Base-by-base conservation (phyloP, 2,888 invertebrate species). In the Lymantria dispar region DNA sequence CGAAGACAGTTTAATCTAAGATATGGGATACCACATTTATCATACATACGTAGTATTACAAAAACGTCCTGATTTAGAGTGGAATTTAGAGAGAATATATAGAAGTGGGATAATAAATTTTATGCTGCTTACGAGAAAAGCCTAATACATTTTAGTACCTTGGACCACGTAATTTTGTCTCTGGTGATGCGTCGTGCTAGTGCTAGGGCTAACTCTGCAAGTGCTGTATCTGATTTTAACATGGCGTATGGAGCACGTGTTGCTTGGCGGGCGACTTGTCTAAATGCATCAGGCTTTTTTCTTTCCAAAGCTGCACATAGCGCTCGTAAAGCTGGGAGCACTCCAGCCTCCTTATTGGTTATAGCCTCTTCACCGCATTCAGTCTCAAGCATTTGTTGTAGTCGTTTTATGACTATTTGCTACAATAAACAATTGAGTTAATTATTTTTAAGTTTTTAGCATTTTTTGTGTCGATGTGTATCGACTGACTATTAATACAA, bases 81-180 rank as follows among this genome's bases (percentile, higher is more conserved):
- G n/a, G n/a, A n/a, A n/a, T n/a, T n/a, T n/a, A n/a, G n/a, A n/a
- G n/a, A n/a, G n/a, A n/a, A n/a, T n/a, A n/a, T n/a, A n/a, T n/a
- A n/a, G n/a, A n/a, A n/a, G n/a, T n/a, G 22, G 5, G 3, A 2
- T 3, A 22, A 22, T 22, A 22, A 22, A 22, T 22, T 22, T 22
- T 5, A 22, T 22, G 22, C 5, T 5, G 5, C 22, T 22, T 22
- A 22, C 22, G 22, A 22, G 22, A 22, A 22, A 22, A 5, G 5
- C 5, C 5, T 5, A 22, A 5, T 22, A 22, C 22, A 22, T 22
- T 22, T 44, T 33, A 13, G 14, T 65, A 96, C 94, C 88, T 96
- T 96, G 50, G 95, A 94, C 96, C 96, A 96, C 0, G 94, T 95
- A 54, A 96, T 94, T 65, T 95, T 95, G 36, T 92, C 87, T 50